Conservation (phyloP, 2,888 invertebrate species). For the Folsomia candida region DNA sequence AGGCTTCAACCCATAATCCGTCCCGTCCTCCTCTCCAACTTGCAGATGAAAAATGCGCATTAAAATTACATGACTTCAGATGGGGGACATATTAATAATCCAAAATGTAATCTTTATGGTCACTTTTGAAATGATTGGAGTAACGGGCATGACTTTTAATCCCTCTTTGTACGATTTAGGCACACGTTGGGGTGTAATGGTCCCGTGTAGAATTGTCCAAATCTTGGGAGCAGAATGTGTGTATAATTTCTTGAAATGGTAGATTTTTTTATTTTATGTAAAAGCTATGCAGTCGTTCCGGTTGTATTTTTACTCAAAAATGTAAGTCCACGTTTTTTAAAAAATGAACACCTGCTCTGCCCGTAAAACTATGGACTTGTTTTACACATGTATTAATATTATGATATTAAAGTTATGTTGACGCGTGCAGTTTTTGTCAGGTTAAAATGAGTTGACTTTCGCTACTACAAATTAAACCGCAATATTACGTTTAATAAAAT, state of each 20-base stretch:
- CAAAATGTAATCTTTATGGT: conserved; percentile 1
- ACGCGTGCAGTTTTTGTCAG: not conserved
- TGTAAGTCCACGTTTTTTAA: no score
- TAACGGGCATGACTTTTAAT: not conserved
- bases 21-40: not conserved
- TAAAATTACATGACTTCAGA: not conserved
- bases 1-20: conserved; percentile 3
- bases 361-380: no score
- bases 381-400: no score
- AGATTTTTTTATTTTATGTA: not conserved
- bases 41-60: not conserved
- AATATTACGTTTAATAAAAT: not conserved
- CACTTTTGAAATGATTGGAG: not conserved
- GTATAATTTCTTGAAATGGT: no score
- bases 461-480: not conserved
- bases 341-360: no score
- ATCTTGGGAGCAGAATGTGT: not conserved
- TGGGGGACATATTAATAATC: not conserved
- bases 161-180: not conserved
- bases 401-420: no score
- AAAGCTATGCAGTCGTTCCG: not conserved
- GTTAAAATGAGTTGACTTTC: not conserved
- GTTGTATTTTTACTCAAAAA: not conserved
- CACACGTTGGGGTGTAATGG: not conserved
- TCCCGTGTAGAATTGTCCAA: not conserved